Conservation (phyloP, 2,888 invertebrate genomes). For the Siphlonurus alternatus region DNA sequence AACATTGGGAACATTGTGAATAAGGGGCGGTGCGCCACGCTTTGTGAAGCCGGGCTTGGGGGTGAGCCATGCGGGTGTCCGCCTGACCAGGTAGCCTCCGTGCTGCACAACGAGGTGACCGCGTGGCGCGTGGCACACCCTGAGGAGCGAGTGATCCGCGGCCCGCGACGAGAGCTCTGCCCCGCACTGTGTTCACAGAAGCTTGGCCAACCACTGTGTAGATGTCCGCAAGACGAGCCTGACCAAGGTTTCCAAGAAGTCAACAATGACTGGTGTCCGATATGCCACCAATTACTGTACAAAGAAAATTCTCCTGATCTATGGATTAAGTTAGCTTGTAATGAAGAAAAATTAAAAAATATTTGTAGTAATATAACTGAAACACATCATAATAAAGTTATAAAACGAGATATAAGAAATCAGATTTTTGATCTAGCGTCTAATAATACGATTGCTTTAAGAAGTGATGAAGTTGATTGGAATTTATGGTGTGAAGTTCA, state of each 20-base stretch:
- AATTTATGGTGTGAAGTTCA: slow-evolving; percentile 43
- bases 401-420: background rate
- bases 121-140: background rate
- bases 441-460: no score
- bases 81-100: background rate
- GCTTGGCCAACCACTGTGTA: background rate
- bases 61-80: slow-evolving; percentile 34
- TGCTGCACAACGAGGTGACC: background rate
- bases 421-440: background rate
- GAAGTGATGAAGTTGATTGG: slow-evolving; percentile 32
- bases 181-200: background rate
- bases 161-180: background rate
- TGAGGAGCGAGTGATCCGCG: background rate
- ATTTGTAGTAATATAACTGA: background rate
- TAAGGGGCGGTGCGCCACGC: slow-evolving; percentile 22
- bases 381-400: no score
- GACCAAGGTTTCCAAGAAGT: no score
- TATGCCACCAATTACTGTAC: background rate
- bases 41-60: slow-evolving; percentile 31
- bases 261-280: background rate
- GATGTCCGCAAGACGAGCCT: no score
- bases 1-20: background rate
- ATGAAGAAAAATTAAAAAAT: background rate
- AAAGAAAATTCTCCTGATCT: background rate
- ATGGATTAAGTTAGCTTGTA: background rate